Conservation (phyloP, 2,113 vertebrate genomes). For the Charadrius vociferus region DNA sequence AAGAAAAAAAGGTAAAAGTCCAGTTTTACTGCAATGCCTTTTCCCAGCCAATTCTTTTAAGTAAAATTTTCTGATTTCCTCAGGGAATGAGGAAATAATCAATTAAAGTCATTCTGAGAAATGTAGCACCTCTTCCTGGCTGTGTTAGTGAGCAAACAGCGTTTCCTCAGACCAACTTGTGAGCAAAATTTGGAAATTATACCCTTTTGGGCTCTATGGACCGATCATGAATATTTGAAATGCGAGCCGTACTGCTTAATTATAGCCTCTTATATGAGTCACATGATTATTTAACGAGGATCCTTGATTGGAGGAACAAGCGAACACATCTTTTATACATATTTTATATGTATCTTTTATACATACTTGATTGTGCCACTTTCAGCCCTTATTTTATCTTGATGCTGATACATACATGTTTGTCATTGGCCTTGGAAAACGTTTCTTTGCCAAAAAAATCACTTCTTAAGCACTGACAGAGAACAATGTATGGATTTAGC, state of each 20-base stretch:
- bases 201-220: background rate
- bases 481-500: background rate
- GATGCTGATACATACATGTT: background rate
- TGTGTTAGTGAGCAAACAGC: background rate
- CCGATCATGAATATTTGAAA: background rate
- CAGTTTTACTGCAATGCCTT: background rate
- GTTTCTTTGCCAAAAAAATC: background rate
- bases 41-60: background rate
- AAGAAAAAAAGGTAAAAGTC: background rate
- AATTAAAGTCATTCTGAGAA: background rate
- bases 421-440: background rate
- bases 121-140: background rate
- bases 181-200: background rate
- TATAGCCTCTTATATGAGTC: constrained; percentile 18
- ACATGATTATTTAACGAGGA: background rate
- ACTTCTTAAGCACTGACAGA: background rate
- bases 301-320: background rate
- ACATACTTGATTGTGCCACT: background rate
- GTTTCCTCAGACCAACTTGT: background rate
- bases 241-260: background rate
- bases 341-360: background rate
- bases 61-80: background rate
- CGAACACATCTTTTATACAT: background rate
- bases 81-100: background rate
- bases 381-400: background rate